Evolutionary conservation across 1,140 invertebrate species (phyloP), one percentile per base, ranked within the genome.

Genomic region (Conus ventricosus): DNA sequence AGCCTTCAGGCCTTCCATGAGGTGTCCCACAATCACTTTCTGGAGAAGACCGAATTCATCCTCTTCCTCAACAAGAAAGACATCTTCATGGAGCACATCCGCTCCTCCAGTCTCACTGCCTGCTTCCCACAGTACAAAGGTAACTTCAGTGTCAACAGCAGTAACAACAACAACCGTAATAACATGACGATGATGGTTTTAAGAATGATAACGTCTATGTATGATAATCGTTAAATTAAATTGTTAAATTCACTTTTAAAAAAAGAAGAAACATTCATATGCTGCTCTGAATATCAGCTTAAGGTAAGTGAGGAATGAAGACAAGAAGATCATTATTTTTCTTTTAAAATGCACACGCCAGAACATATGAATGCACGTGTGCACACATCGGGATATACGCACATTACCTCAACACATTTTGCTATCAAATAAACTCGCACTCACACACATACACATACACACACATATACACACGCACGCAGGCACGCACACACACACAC

Each of bases 41-140:
- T 94, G 23, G 92, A 92, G 83, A 92, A 92, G 84, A 94, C 92
- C 20, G 92, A 94, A 84, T 92, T 93, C 86, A 91, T 94, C 15
- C 85, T 94, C 13, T 94, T 94, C 88, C 87, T 94, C 15, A 94
- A 94, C 90, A 94, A 94, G 83, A 89, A 91, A 67, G 93, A 94
- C 85, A 82, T 94, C 39, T 94, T 94, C 76, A 71, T 88, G 57
- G 87, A 91, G 78, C 92, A 92, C 87, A 76, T 94, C 13, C 91
- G 93, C 71, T 88, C 87, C 23, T 76, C 86, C 17, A 84, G 88
- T 15, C 78, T 94, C 15, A 90, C 88, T n/a, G 71, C n/a, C 5
- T 91, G 89, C 87, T 93, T 94, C 55, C 89, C 89, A 15, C 88
- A 91, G 13, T 94, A 91, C 81, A 90, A 89, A 89, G 93, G 93